A percentile compares a stretch with the other conserved stretches of the same genome.
Conservation (phyloP, 2,888 invertebrate genomes). For the Lissonota sp. region DNA sequence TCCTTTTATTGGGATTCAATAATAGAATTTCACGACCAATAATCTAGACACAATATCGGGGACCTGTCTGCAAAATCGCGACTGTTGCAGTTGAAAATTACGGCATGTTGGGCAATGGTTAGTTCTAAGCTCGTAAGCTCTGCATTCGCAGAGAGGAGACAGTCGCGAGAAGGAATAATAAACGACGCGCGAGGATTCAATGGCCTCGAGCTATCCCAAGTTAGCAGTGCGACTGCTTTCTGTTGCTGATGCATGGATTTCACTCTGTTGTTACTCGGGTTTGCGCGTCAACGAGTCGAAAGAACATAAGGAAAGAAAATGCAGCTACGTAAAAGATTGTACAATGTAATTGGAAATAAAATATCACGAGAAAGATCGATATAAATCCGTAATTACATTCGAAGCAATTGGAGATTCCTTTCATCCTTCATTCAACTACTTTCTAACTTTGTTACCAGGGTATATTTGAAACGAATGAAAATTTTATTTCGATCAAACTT, state of each 20-base stretch:
- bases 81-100: slow-evolving; percentile 59
- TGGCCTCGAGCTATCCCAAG: slow-evolving; percentile 23
- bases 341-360: too few species aligned
- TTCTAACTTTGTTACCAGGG: too few species aligned
- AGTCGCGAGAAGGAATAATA: slow-evolving; percentile 25
- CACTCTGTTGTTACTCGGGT: neutral
- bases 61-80: slow-evolving; percentile 38
- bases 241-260: too few species aligned
- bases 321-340: neutral
- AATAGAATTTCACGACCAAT: neutral
- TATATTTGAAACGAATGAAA: too few species aligned
- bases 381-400: too few species aligned
- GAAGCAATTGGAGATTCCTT: too few species aligned
- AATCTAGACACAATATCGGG: neutral
- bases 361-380: too few species aligned
- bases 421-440: too few species aligned
- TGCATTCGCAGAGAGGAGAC: slow-evolving; percentile 8
- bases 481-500: too few species aligned
- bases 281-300: slow-evolving; percentile 34
- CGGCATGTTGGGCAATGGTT: too few species aligned
- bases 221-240: too few species aligned
- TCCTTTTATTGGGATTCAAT: neutral
- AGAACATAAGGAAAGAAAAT: slow-evolving; percentile 3
- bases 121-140: neutral
- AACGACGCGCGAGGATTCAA: slow-evolving; percentile 45